Percentiles rank a stretch among this genome's conserved stretches.
phyloP scores from a whole-genome alignment of 2,797 vertebrate genomes.

The Cheirogaleus major region DNA sequence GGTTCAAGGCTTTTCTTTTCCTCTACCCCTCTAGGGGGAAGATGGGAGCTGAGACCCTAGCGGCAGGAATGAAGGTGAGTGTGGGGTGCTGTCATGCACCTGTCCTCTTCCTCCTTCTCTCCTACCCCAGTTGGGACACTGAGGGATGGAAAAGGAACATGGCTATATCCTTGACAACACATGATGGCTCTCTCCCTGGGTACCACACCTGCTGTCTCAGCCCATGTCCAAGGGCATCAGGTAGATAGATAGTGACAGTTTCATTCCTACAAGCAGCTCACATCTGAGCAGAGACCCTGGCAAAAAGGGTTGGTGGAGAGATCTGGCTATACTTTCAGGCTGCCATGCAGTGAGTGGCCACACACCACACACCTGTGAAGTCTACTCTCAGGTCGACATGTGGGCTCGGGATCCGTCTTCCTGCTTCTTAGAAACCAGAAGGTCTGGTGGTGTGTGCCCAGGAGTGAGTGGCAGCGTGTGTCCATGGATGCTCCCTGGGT shows the following conservation, averaged over 20 bases:
- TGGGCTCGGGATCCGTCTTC: neutral
- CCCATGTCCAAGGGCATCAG: neutral
- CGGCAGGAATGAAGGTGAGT: neutral
- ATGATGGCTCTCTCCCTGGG: neutral
- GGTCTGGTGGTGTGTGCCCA: fast-evolving
- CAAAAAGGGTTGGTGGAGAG: neutral
- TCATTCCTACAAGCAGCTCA: neutral
- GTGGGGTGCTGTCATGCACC: neutral
- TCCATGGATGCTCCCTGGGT: fast-evolving
- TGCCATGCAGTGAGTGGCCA: neutral
- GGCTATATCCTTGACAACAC: neutral
- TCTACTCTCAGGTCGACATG: neutral
- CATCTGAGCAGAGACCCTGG: neutral
- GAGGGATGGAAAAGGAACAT: neutral
- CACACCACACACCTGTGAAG: fast-evolving
- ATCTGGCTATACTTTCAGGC: neutral
- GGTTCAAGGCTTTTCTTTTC: neutral
- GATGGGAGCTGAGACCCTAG: neutral
- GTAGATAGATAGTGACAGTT: neutral
- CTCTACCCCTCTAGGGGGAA: fast-evolving
- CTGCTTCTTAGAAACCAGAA: neutral
- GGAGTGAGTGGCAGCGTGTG: fast-evolving
- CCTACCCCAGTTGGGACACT: neutral
- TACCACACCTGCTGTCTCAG: too few relatives aligned
- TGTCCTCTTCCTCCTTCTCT: neutral